A percentile compares a stretch with the other conserved stretches of the same genome.
Evolutionary conservation across 2,888 invertebrate genomes (phyloP).

Genomic region (Synanthedon myopaeformis): DNA sequence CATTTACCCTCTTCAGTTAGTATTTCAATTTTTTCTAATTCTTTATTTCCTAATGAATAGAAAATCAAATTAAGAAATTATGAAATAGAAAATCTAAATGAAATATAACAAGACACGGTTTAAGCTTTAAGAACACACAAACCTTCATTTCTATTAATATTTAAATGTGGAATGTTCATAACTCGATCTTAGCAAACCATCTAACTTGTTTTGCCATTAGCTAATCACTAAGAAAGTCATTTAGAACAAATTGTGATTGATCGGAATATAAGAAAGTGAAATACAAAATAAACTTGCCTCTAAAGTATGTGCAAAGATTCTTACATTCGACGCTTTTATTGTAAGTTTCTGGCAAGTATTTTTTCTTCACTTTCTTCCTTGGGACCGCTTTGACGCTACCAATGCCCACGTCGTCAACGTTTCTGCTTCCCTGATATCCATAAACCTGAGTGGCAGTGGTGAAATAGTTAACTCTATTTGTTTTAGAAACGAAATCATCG

Average conservation of each 20-base stretch:
- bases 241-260: background rate
- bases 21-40: too few species aligned
- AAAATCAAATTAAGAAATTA: slow-evolving; percentile 19
- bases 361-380: slow-evolving; percentile 28
- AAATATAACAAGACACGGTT: too few species aligned
- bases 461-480: slow-evolving; percentile 7
- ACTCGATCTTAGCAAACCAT: too few species aligned
- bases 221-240: background rate
- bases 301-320: slow-evolving; percentile 18
- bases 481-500: too few species aligned
- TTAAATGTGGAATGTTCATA: too few species aligned
- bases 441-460: slow-evolving; percentile 21
- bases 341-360: slow-evolving; percentile 41
- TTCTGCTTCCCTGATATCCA: background rate
- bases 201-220: background rate
- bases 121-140: too few species aligned
- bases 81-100: background rate
- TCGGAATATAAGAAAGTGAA: background rate
- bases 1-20: too few species aligned
- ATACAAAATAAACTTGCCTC: slow-evolving; percentile 20
- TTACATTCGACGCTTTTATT: slow-evolving; percentile 39
- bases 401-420: background rate
- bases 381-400: background rate
- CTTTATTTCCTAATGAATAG: too few species aligned
- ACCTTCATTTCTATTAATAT: too few species aligned